Evolutionary conservation across 2,888 invertebrate species (phyloP), one percentile per base, ranked within the genome.

Genomic region (Cephus rjabovi): DNA sequence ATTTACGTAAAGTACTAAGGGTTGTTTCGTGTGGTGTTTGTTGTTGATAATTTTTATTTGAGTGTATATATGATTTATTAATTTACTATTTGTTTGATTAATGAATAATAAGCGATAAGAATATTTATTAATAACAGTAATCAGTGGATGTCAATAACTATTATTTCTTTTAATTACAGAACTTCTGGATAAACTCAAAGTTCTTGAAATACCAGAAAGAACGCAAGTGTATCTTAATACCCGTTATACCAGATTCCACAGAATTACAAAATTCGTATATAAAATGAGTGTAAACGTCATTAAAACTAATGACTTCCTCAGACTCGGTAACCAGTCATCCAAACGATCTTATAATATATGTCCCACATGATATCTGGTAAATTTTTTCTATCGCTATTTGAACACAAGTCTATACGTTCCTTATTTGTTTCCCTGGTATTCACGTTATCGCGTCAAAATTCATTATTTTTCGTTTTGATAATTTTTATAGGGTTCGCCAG

Each of bases 231-330:
- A 56, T 9, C 56, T 56, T 2, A 23, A 56, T 56, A 56, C 23
- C 37, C 23, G 73, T 79, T 79, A 76, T 74, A 76, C 76, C 76
- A 76, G 76, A 76, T 78, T 73, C 34, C 75, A 23, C 30, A 37
- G 73, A 73, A 73, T 78, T 76, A 73, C 76, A 76, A 37, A 74
- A 76, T 73, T 56, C 23, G 23, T 56, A 56, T 56, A 23, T 56
- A 23, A 56, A 56, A 56, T 56, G 9, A 23, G 56, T 23, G 0
- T 56, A 56, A 56, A 56, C 23, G 23, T 56, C 9, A 56, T 23
- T 56, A 56, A 56, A 56, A 56, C 9, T 9, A 15, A 23, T 6
- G 23, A 56, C 23, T 56, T 23, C 23, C 23, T 23, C 56, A 56
- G 56, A 56, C 1, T 40, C 6, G 6, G 0, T 40, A 40, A 40